phyloP scores from a whole-genome alignment of 2,797 vertebrate species.

The Nyctibius grandis region DNA sequence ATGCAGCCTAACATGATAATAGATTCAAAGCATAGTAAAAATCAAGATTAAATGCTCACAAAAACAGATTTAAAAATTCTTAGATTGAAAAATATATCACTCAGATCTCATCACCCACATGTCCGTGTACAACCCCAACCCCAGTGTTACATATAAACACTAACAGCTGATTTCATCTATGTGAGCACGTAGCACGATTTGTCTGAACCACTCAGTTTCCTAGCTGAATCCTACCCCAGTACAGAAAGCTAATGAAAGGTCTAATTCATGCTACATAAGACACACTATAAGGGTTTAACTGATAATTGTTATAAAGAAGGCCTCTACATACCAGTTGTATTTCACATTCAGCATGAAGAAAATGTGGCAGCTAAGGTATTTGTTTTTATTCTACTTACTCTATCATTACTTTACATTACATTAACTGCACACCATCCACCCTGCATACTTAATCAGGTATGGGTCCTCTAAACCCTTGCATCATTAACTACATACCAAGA shows the following conservation, averaged over 20 bases:
- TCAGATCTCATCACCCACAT: neutral
- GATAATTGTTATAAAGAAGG: neutral
- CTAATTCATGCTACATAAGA: neutral
- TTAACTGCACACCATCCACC: neutral
- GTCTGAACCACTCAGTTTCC: neutral
- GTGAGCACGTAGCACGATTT: neutral
- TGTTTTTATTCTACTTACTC: constrained; percentile 16
- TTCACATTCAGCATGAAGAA: neutral
- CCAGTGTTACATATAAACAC: neutral
- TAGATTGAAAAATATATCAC: neutral
- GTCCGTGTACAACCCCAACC: neutral
- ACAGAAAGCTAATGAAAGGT: neutral
- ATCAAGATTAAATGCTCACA: neutral
- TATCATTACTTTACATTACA: constrained; percentile 21
- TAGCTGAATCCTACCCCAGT: neutral
- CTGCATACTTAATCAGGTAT: constrained; percentile 27
- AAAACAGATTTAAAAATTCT: neutral
- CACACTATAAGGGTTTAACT: neutral
- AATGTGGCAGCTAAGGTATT: neutral
- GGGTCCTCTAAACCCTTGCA: neutral
- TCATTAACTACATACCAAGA: constrained; percentile 28
- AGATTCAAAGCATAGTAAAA: neutral
- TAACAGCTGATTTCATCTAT: neutral
- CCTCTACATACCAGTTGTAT: neutral
- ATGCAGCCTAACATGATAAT: neutral